These are phyloP conservation scores for human DNA, from an alignment of 2,113 vertebrate genomes.

Conservation along the genomic window DNA sequence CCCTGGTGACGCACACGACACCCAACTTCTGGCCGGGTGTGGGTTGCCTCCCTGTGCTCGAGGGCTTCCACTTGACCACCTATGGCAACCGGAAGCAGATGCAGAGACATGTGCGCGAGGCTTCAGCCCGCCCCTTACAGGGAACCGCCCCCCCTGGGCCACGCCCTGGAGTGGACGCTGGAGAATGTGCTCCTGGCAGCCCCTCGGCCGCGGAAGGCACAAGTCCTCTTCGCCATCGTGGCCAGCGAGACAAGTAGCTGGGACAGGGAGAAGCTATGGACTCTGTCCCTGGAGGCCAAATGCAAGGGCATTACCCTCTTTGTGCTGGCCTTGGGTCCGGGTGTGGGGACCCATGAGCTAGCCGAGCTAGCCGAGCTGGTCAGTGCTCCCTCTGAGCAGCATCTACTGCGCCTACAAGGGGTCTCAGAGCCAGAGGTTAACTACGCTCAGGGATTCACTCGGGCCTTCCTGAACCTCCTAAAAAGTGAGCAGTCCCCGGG, in stretches of 20 bases:
- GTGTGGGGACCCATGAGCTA: constrained; percentile 79
- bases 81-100: constrained; percentile 78
- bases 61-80: constrained; percentile 86
- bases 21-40: constrained; percentile 70
- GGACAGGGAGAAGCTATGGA: constrained; percentile 84
- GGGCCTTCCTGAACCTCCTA: constrained; percentile 88
- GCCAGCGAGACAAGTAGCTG: constrained; percentile 83
- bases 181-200: constrained; percentile 83
- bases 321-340: constrained; percentile 83
- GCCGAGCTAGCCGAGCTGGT: constrained; percentile 85
- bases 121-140: constrained; percentile 74
- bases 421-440: constrained; percentile 78
- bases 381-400: constrained; percentile 86
- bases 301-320: constrained; percentile 90
- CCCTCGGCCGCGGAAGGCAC: constrained; percentile 75
- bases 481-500: constrained; percentile 82
- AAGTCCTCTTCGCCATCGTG: constrained; percentile 84
- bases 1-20: constrained; percentile 85
- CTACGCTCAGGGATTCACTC: constrained; percentile 86
- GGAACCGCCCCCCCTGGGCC: constrained; percentile 84
- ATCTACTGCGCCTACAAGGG: constrained; percentile 83
- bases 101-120: constrained; percentile 83
- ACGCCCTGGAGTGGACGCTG: constrained; percentile 86
- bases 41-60: constrained; percentile 65
- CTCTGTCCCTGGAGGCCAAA: constrained; percentile 84